Conservation (phyloP, 2,888 invertebrate species). For the Nymphalis c-album region DNA sequence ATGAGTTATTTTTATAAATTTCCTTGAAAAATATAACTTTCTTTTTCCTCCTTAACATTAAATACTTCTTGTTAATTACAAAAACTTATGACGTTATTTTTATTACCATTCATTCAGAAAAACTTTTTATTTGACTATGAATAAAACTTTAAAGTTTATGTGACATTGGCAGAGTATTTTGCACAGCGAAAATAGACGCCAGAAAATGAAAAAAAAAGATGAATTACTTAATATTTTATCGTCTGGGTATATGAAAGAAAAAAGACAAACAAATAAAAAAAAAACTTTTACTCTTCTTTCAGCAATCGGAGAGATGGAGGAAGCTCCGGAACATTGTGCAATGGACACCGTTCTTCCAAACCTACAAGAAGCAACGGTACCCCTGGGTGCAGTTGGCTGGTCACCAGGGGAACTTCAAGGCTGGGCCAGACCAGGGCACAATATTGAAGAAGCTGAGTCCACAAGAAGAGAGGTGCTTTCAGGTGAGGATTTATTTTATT, state of each 20-base stretch:
- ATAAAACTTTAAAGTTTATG: not conserved
- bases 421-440: slow-evolving; percentile 95
- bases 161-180: not conserved
- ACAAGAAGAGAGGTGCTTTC: slow-evolving; percentile 94
- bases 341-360: slow-evolving; percentile 98
- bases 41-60: not conserved
- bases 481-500: slow-evolving; percentile 63
- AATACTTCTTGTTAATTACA: not conserved
- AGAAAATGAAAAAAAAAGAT: no score
- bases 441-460: slow-evolving; percentile 95
- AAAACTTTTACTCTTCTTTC: slow-evolving; percentile 59
- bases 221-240: no score
- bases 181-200: no score
- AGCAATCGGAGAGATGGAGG: slow-evolving; percentile 94
- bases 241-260: not conserved
- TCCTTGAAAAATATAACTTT: not conserved
- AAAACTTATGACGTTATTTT: not conserved
- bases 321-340: slow-evolving; percentile 96
- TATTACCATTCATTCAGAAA: slow-evolving; percentile 1
- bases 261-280: not conserved
- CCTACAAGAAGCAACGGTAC: slow-evolving; percentile 96
- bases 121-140: not conserved
- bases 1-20: not conserved
- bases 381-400: slow-evolving; percentile 98
- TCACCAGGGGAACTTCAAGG: slow-evolving; percentile 97